A percentile compares a stretch with the other conserved stretches of the same genome.
phyloP scores from a whole-genome alignment of 2,113 vertebrate species.

The Platysteira castanea region DNA sequence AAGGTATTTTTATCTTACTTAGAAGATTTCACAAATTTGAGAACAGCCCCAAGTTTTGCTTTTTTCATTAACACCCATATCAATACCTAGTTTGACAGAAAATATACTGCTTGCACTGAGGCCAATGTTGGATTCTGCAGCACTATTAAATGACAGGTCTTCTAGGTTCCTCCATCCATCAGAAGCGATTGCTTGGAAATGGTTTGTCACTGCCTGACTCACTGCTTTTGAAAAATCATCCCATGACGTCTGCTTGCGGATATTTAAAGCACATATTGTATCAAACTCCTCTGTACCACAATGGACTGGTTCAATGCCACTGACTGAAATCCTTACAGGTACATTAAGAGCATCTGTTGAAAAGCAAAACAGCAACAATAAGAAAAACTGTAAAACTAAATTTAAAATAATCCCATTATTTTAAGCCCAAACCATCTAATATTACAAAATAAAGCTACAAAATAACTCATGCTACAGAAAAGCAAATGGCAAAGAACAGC shows the following conservation, averaged over 20 bases:
- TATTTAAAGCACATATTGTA: constrained; percentile 75
- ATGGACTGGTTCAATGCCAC: constrained; percentile 64
- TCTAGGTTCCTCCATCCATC: constrained; percentile 78
- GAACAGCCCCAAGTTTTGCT: neutral
- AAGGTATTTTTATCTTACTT: neutral
- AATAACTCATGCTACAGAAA: neutral
- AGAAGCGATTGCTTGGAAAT: constrained; percentile 79
- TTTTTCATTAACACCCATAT: neutral
- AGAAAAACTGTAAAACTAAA: neutral
- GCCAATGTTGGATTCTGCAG: constrained; percentile 72
- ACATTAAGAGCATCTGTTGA: constrained; percentile 80
- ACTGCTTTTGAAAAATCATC: constrained; percentile 80
- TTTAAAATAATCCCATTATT: neutral
- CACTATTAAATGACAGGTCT: constrained; percentile 63
- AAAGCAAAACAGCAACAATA: constrained; percentile 19
- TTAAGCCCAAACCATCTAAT: neutral
- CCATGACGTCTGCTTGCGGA: constrained; percentile 80
- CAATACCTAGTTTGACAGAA: constrained; percentile 78
- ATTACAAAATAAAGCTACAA: neutral
- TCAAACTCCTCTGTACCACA: constrained; percentile 71
- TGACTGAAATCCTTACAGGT: constrained; percentile 76
- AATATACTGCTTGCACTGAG: constrained; percentile 72
- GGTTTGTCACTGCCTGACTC: constrained; percentile 74
- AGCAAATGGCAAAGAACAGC: neutral
- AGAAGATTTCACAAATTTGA: neutral